Conservation (phyloP, 2,113 vertebrate genomes). For the Rattus rattus region DNA sequence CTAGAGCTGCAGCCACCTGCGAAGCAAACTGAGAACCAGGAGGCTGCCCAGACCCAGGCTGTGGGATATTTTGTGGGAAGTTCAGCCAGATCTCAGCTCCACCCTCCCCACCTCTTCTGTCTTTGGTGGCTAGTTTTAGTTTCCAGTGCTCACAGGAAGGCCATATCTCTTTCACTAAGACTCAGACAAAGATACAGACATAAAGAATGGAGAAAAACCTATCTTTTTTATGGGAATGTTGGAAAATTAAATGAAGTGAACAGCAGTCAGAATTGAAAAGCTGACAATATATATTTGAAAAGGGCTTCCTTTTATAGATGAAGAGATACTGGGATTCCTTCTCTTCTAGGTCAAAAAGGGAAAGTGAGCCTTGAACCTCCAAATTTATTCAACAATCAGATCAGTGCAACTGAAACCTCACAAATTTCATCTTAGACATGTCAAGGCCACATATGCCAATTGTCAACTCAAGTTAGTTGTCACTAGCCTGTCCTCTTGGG, state of each 20-base stretch:
- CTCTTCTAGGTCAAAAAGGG: background rate
- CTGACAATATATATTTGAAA: background rate
- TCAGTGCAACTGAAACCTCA: background rate
- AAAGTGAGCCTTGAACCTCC: background rate
- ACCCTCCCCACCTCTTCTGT: background rate
- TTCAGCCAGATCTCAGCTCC: background rate
- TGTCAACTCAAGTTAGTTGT: background rate
- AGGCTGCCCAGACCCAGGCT: background rate
- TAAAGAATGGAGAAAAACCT: background rate
- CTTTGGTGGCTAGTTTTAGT: background rate
- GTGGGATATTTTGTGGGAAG: background rate
- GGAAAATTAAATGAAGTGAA: slow-evolving; percentile 1
- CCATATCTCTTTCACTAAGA: background rate
- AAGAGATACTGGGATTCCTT: background rate
- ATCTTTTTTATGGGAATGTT: background rate
- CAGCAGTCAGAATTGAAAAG: background rate
- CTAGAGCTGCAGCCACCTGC: background rate
- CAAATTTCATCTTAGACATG: background rate
- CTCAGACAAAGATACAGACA: background rate
- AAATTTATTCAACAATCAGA: background rate
- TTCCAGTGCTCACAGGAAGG: background rate
- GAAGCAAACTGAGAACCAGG: background rate
- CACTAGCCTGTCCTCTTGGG: background rate
- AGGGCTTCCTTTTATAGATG: background rate
- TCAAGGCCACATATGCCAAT: no score